Conservation (phyloP, 1,140 invertebrate species). For the Drosophila pseudoananassae region DNA sequence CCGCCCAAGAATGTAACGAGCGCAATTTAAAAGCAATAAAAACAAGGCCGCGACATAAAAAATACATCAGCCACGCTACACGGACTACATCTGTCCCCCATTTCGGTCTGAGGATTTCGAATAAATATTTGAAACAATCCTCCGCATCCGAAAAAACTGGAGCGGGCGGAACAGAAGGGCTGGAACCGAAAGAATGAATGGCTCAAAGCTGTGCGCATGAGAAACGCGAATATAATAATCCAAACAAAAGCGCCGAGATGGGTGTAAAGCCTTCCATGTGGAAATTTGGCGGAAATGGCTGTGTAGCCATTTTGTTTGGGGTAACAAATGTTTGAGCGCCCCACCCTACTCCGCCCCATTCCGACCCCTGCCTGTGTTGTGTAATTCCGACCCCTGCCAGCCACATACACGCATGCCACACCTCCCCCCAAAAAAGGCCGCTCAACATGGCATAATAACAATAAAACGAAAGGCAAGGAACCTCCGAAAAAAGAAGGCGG, state of each 20-base stretch:
- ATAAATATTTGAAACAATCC: conserved; percentile 71
- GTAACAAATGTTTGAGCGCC: conserved; percentile 65
- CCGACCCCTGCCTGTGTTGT: conserved; percentile 27
- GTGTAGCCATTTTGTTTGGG: conserved; percentile 70
- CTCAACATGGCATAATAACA: conserved; percentile 65
- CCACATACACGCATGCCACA: conserved; percentile 23
- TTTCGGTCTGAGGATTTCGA: conserved; percentile 44
- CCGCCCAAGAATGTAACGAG: conserved; percentile 55
- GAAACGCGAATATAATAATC: conserved; percentile 81
- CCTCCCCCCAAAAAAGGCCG: conserved; percentile 9
- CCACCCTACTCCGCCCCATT: conserved; percentile 6
- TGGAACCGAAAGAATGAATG: conserved; percentile 23
- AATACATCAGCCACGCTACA: conserved; percentile 65
- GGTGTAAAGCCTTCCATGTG: conserved; percentile 60
- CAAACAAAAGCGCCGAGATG: conserved; percentile 54
- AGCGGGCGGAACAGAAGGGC: conserved; percentile 6
- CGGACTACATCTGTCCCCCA: conserved; percentile 43
- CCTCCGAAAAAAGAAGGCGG: neutral
- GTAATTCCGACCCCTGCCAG: conserved; percentile 47
- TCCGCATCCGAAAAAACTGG: conserved; percentile 24
- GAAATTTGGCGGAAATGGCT: conserved; percentile 67
- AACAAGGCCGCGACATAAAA: conserved; percentile 69
- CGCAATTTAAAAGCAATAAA: conserved; percentile 77
- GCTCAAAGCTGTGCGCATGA: conserved; percentile 70
- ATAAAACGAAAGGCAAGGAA: conserved; percentile 51